A percentile compares a stretch with the other conserved stretches of the same genome.
phyloP scores from a whole-genome alignment of 2,888 invertebrate species.

The Leptopilina drosophilae region DNA sequence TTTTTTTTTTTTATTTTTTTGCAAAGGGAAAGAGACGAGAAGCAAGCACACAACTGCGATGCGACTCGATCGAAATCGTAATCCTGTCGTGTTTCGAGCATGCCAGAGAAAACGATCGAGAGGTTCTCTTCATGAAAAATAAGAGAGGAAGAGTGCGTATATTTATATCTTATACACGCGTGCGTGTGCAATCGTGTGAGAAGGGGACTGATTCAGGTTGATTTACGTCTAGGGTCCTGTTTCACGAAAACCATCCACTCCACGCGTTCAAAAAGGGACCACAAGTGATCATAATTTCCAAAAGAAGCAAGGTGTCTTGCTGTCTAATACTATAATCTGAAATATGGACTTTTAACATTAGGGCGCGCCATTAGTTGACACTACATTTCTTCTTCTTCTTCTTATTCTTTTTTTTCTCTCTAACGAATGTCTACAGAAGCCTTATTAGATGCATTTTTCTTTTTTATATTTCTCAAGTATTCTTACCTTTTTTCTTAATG shows the following conservation, averaged over 20 bases:
- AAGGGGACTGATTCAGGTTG: slow-evolving; percentile 53
- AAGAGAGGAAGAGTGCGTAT: slow-evolving; percentile 40
- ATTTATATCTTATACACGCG: slow-evolving; percentile 20
- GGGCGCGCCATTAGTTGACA: slow-evolving; percentile 27
- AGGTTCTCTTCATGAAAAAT: slow-evolving; percentile 41
- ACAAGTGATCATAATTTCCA: slow-evolving; percentile 33
- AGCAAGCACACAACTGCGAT: slow-evolving; percentile 46
- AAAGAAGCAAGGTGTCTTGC: slow-evolving; percentile 8
- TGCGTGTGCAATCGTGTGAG: slow-evolving; percentile 28
- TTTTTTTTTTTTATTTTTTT: too few relatives aligned
- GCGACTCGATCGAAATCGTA: slow-evolving; percentile 60
- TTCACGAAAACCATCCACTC: slow-evolving; percentile 56
- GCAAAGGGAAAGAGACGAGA: slow-evolving; percentile 47
- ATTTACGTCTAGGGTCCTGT: slow-evolving; percentile 63
- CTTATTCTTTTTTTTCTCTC: not conserved
- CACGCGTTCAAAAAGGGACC: slow-evolving; percentile 21
- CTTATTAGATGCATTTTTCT: slow-evolving; percentile 8
- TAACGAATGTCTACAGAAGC: not conserved
- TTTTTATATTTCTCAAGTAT: not conserved
- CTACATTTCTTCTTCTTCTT: not conserved
- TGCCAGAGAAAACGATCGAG: slow-evolving; percentile 58
- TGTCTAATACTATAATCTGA: slow-evolving; percentile 7
- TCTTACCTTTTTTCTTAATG: not conserved
- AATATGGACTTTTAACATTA: slow-evolving; percentile 18
- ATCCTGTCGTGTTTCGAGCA: slow-evolving; percentile 63